Evolutionary conservation across 2,888 invertebrate species (phyloP).

Genomic region (Pantelozetes paolii): DNA sequence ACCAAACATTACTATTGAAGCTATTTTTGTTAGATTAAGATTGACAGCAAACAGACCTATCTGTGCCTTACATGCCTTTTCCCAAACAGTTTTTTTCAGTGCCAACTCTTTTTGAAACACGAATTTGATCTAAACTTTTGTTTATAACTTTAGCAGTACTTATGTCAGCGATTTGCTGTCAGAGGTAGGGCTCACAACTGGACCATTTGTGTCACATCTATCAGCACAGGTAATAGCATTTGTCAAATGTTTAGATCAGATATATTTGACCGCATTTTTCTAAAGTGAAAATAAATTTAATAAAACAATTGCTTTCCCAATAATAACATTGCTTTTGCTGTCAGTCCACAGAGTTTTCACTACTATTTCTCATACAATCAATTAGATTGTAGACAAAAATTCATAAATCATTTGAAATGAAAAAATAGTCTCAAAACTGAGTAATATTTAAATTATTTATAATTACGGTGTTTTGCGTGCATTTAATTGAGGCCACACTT

Average conservation of each 20-base stretch:
- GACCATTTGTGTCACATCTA: background rate
- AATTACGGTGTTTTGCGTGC: too few species aligned
- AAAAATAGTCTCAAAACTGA: too few species aligned
- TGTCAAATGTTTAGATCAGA: background rate
- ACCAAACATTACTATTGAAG: constrained; percentile 24
- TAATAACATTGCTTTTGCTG: background rate
- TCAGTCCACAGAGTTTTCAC: background rate
- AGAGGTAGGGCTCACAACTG: background rate
- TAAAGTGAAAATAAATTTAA: background rate
- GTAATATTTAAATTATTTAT: too few species aligned
- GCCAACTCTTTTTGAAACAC: background rate
- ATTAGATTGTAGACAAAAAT: too few species aligned
- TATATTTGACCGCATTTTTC: background rate
- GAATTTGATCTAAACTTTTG: background rate
- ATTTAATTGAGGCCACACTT: background rate
- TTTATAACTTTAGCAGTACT: background rate
- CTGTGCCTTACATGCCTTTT: background rate
- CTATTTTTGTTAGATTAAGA: constrained; percentile 19
- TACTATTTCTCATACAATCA: too few species aligned
- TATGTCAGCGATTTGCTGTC: too few species aligned
- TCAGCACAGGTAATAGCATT: background rate
- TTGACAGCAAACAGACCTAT: constrained; percentile 10
- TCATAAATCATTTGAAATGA: too few species aligned
- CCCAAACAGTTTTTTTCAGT: background rate
- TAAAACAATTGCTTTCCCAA: background rate